Conservation (phyloP, 2,113 vertebrate genomes). For the Myrmecobius fasciatus region DNA sequence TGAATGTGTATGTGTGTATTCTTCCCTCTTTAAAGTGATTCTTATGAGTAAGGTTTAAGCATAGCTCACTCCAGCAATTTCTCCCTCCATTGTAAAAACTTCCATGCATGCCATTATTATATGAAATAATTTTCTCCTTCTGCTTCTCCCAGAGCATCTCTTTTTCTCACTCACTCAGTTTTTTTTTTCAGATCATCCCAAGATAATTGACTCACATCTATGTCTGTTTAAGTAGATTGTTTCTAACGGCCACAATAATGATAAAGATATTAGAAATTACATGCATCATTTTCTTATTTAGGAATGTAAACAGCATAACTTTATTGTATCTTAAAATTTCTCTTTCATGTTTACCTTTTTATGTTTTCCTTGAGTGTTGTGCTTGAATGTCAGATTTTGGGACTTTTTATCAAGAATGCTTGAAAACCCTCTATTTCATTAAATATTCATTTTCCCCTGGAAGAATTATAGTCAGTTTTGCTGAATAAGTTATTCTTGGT, state of each 20-base stretch:
- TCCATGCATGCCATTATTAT: background rate
- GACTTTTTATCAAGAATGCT: background rate
- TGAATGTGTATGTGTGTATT: background rate
- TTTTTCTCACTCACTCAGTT: background rate
- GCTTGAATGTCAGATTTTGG: background rate
- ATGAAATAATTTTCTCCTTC: background rate
- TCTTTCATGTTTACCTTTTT: background rate
- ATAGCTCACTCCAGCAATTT: background rate
- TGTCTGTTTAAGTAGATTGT: background rate
- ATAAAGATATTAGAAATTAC: background rate
- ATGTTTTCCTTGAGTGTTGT: background rate
- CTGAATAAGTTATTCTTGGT: background rate
- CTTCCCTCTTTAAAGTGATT: background rate
- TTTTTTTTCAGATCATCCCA: background rate
- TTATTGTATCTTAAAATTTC: background rate
- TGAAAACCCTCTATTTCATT: background rate
- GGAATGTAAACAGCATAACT: background rate
- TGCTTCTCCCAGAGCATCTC: background rate
- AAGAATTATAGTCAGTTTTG: background rate
- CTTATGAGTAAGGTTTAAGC: background rate
- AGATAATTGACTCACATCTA: background rate
- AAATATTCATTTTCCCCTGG: background rate
- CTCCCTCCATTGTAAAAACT: background rate
- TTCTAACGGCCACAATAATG: background rate
- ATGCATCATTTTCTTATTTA: background rate